Percentiles rank a stretch among this genome's conserved stretches.
Conservation (phyloP, 1,140 invertebrate species). For the Brachionus plicatilis region DNA sequence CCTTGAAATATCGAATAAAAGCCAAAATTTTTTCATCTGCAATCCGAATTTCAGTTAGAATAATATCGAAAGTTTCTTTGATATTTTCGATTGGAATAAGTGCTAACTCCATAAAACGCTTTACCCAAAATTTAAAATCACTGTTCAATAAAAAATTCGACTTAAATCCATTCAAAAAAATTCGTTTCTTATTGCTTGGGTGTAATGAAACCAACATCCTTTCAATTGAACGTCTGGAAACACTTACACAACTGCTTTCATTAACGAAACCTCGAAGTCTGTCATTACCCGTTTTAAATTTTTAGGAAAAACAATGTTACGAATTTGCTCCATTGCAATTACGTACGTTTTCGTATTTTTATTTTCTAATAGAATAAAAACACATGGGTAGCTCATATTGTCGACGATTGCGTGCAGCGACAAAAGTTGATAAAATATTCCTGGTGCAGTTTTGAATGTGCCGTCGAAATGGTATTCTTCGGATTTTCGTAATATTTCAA, state of each 20-base stretch:
- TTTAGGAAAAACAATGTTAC: background rate
- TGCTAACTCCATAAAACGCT: background rate
- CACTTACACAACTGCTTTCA: background rate
- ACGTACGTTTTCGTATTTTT: background rate
- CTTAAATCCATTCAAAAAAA: background rate
- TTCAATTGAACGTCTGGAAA: background rate
- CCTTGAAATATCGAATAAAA: background rate
- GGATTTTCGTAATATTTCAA: background rate
- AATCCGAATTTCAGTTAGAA: background rate
- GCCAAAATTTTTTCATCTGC: background rate
- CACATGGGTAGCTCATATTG: background rate
- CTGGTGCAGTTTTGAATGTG: background rate
- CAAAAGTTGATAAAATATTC: background rate
- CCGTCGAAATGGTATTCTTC: background rate
- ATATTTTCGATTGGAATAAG: background rate
- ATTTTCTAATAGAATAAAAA: background rate
- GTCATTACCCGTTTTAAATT: background rate
- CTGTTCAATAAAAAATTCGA: background rate
- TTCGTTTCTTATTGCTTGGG: background rate
- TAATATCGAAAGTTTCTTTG: background rate
- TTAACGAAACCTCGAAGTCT: background rate
- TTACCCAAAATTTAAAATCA: background rate
- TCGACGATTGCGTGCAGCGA: background rate
- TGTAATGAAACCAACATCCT: background rate
- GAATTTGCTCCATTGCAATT: background rate